Evolutionary conservation across 2,113 vertebrate species (phyloP).

Genomic region (Catharus fuscescens): DNA sequence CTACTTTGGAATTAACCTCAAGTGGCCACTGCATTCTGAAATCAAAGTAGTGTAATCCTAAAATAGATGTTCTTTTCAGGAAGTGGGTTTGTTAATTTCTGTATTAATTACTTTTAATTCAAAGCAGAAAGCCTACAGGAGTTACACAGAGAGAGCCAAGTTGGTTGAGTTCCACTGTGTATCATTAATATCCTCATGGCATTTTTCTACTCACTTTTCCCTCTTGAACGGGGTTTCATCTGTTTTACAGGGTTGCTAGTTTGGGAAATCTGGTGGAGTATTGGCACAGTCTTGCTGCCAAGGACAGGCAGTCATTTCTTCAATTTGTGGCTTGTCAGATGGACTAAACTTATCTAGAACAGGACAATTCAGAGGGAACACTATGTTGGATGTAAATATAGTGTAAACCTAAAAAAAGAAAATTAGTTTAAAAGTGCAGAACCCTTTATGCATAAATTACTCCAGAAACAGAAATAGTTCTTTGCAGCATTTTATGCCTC

Average conservation of each 20-base stretch:
- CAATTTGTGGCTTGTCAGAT: background rate
- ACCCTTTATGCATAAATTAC: background rate
- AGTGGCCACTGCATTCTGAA: background rate
- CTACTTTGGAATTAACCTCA: background rate
- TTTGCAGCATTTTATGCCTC: background rate
- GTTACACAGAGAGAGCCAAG: background rate
- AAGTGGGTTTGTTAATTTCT: background rate
- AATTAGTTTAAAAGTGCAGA: background rate
- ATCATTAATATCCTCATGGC: background rate
- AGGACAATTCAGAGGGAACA: background rate
- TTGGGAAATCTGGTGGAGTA: background rate
- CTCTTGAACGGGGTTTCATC: background rate
- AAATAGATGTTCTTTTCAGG: background rate
- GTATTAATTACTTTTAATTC: slow-evolving; percentile 10
- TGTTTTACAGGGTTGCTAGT: background rate
- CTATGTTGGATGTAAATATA: accelerated
- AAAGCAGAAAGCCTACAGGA: background rate
- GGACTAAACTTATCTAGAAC: background rate
- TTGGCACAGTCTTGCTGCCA: background rate
- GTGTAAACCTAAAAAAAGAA: background rate
- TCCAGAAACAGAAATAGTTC: background rate
- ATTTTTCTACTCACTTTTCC: background rate
- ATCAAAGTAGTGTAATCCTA: background rate
- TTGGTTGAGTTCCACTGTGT: background rate
- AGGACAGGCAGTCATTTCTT: background rate